A percentile compares a stretch with the other conserved stretches of the same genome.
Conservation (phyloP, 2,888 invertebrate species). For the Hydroisotoma schaefferi region DNA sequence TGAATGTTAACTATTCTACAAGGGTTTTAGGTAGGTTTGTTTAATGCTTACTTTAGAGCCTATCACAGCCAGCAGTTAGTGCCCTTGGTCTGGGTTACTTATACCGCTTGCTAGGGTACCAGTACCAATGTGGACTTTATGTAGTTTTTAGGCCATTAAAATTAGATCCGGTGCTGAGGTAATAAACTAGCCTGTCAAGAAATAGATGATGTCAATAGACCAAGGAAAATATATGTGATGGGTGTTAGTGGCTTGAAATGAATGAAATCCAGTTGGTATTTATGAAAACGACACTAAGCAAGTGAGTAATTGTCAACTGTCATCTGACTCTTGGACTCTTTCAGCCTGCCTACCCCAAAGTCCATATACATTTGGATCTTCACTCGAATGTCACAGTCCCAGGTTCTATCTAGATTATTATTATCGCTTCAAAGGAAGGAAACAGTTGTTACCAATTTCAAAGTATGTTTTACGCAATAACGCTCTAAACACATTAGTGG, state of each 20-base stretch:
- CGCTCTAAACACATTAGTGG: not conserved
- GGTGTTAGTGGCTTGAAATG: not conserved
- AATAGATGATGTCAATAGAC: conserved; percentile 12
- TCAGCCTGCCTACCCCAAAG: too few relatives aligned
- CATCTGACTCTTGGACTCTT: conserved; percentile 1
- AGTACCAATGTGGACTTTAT: too few relatives aligned
- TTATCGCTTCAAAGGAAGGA: not conserved
- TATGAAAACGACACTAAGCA: conserved; percentile 7
- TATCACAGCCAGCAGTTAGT: too few relatives aligned
- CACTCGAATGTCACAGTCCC: not conserved
- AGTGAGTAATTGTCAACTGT: conserved; percentile 19
- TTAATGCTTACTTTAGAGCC: too few relatives aligned
- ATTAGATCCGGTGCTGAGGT: too few relatives aligned
- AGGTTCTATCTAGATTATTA: too few relatives aligned
- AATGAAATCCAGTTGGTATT: conserved; percentile 1
- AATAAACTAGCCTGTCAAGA: conserved; percentile 1
- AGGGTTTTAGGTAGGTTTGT: too few relatives aligned
- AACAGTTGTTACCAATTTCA: conserved; percentile 15
- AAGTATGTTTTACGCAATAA: conserved; percentile 4
- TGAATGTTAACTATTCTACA: too few relatives aligned
- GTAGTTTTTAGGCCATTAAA: too few relatives aligned
- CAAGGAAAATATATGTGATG: conserved; percentile 14
- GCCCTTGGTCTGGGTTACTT: too few relatives aligned
- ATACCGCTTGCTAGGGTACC: too few relatives aligned
- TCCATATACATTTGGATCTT: not conserved